These are phyloP conservation scores for Nephrotoma appendiculata DNA, from an alignment of 2,888 invertebrate genomes.

Conservation along the genomic window DNA sequence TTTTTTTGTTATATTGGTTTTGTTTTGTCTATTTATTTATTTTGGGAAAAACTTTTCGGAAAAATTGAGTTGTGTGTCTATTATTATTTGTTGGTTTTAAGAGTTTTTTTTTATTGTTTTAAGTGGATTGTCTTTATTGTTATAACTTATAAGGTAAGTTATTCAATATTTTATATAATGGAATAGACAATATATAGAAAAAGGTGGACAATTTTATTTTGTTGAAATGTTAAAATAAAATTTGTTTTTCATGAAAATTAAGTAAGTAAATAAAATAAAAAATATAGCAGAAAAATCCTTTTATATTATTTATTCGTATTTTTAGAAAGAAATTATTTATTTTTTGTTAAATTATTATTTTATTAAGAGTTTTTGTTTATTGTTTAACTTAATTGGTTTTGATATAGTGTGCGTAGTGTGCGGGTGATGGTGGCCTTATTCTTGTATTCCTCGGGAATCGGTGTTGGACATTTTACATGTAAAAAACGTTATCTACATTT, in stretches of 20 bases:
- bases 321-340: neutral
- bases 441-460: no score
- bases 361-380: neutral
- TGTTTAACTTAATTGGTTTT: neutral
- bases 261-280: neutral
- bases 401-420: neutral
- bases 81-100: neutral
- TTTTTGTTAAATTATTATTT: neutral
- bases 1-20: neutral
- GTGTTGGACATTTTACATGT: no score
- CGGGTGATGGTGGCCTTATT: neutral
- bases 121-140: neutral
- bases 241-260: no score
- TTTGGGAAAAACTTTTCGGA: neutral
- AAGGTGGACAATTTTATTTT: neutral
- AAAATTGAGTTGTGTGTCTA: neutral
- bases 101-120: neutral
- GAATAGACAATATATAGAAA: neutral
- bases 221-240: neutral
- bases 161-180: neutral
- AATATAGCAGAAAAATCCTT: neutral
- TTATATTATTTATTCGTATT: neutral
- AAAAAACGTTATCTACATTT: no score
- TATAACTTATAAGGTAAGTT: neutral
- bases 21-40: neutral